phyloP scores from a whole-genome alignment of 2,113 vertebrate species.

The human (Homo sapiens) region DNA sequence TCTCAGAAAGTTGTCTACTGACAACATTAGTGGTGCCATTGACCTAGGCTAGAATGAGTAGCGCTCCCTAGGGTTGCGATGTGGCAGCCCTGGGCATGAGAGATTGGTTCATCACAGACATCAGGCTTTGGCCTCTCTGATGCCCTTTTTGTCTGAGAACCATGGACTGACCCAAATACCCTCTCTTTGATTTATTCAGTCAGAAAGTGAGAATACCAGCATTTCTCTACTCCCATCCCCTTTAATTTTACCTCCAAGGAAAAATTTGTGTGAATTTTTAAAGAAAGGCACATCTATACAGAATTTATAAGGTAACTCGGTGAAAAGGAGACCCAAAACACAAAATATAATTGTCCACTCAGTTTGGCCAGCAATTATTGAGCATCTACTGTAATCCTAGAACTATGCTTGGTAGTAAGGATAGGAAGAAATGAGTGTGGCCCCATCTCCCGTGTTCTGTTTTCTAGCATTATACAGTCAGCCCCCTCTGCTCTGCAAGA shows the following conservation, averaged over 20 bases:
- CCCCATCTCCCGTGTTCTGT: neutral
- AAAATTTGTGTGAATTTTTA: neutral
- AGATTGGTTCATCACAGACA: neutral
- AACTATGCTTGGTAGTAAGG: neutral
- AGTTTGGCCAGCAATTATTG: neutral
- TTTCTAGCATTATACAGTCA: neutral
- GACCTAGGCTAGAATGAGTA: neutral
- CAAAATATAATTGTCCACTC: neutral
- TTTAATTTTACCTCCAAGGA: neutral
- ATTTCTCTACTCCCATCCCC: neutral
- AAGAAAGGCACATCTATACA: neutral
- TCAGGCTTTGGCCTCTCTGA: neutral
- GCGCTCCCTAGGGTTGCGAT: neutral
- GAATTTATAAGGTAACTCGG: neutral
- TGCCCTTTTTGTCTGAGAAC: neutral
- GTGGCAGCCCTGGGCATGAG: neutral
- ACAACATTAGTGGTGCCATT: accelerated
- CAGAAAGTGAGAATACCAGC: neutral
- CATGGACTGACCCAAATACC: neutral
- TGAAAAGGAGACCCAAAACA: neutral
- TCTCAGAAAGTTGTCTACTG: neutral
- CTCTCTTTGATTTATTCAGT: neutral
- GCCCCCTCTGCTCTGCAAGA: neutral
- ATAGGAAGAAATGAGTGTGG: neutral
- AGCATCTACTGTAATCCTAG: neutral